phyloP scores from a whole-genome alignment of 2,888 invertebrate genomes.

The Auanema freiburgensis region DNA sequence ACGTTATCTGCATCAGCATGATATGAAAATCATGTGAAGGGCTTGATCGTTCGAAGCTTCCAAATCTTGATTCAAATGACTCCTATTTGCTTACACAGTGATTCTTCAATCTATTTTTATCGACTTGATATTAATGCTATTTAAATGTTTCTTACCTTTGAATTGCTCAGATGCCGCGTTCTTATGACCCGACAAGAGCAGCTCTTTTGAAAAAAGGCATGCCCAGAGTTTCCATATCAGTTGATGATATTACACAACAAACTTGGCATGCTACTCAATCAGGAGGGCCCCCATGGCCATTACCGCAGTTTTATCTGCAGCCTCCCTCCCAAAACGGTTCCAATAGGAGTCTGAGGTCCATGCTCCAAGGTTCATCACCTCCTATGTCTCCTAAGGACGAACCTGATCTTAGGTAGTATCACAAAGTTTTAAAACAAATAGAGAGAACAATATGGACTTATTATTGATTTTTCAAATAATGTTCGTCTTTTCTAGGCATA shows the following conservation, averaged over 20 bases:
- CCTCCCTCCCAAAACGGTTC: conserved; percentile 24
- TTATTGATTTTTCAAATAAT: conserved; percentile 8
- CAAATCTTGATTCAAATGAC: too few relatives aligned
- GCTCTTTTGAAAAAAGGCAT: conserved; percentile 24
- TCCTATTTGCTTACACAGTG: too few relatives aligned
- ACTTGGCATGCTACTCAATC: background rate
- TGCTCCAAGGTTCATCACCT: background rate
- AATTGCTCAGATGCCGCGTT: conserved; percentile 30
- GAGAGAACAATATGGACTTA: conserved; percentile 4
- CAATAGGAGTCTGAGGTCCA: background rate
- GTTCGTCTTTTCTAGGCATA: conserved; percentile 51
- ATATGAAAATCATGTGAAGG: too few relatives aligned
- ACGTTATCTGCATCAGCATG: too few relatives aligned
- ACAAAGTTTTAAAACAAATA: conserved; percentile 3
- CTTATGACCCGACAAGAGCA: conserved; percentile 30
- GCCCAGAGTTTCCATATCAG: conserved; percentile 36
- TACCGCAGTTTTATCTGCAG: conserved; percentile 39
- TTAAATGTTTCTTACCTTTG: too few relatives aligned
- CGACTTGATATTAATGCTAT: too few relatives aligned
- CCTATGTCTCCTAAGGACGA: conserved; percentile 12
- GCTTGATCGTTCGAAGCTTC: too few relatives aligned
- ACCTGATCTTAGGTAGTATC: conserved; percentile 19
- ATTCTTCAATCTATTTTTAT: too few relatives aligned
- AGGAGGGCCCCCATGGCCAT: conserved; percentile 24
- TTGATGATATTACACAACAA: conserved; percentile 30